A percentile compares a stretch with the other conserved stretches of the same genome.
Conservation (phyloP, 2,888 invertebrate genomes). For the Branchinecta sandiegonensis region DNA sequence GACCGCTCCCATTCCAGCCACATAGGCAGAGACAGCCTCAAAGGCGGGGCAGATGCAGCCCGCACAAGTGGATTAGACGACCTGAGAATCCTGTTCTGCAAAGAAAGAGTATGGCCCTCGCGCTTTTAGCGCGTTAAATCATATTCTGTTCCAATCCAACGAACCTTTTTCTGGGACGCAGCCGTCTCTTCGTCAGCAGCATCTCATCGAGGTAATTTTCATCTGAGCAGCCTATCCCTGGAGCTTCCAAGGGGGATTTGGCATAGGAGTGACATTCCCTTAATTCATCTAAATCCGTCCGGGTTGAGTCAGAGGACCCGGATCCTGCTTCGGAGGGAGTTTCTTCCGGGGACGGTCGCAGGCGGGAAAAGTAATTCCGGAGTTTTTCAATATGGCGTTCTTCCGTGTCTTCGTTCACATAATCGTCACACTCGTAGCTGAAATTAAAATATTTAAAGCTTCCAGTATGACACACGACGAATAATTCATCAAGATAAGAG, state of each 20-base stretch:
- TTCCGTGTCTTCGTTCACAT: constrained; percentile 53
- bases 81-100: too few relatives aligned
- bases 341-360: background rate
- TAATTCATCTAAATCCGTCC: background rate
- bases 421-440: constrained; percentile 66
- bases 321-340: background rate
- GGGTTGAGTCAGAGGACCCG: background rate
- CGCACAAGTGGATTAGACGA: too few relatives aligned
- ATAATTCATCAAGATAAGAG: too few relatives aligned
- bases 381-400: constrained; percentile 34
- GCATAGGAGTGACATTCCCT: background rate
- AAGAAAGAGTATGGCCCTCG: too few relatives aligned
- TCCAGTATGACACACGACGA: too few relatives aligned
- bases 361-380: constrained; percentile 26
- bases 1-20: too few relatives aligned
- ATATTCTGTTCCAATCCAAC: too few relatives aligned
- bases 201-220: background rate
- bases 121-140: too few relatives aligned
- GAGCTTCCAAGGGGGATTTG: constrained; percentile 4
- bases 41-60: too few relatives aligned
- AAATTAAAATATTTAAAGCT: constrained; percentile 29
- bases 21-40: too few relatives aligned
- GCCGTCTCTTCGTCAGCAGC: background rate
- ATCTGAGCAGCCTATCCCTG: background rate
- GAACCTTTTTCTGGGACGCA: background rate